Evolutionary conservation across 2,888 invertebrate genomes (phyloP).

Genomic region (Spisula subtruncata): DNA sequence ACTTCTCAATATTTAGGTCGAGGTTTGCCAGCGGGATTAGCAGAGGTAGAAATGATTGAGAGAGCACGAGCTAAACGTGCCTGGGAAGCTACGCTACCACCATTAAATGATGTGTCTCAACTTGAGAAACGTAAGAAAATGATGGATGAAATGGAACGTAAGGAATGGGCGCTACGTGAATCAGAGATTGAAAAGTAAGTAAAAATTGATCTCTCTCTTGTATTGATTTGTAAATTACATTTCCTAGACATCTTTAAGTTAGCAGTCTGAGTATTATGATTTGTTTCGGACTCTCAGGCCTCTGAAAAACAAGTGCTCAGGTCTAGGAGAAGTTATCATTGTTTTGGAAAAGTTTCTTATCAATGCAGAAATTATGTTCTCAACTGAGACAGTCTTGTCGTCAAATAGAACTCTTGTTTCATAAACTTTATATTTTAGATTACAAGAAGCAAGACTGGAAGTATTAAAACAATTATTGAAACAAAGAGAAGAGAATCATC

Average conservation of each 20-base stretch:
- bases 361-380: too few species aligned
- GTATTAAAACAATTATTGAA: slow-evolving; percentile 91
- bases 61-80: slow-evolving; percentile 91
- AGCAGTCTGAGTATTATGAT: too few species aligned
- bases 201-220: not conserved
- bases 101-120: slow-evolving; percentile 88
- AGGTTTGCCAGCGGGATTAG: slow-evolving; percentile 91
- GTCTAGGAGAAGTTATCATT: too few species aligned
- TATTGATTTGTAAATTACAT: not conserved
- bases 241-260: not conserved
- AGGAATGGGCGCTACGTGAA: slow-evolving; percentile 95
- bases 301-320: too few species aligned
- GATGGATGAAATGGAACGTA: slow-evolving; percentile 93
- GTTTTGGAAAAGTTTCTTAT: too few species aligned
- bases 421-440: slow-evolving; percentile 74
- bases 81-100: slow-evolving; percentile 90
- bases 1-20: slow-evolving; percentile 86
- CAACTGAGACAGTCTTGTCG: too few species aligned
- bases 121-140: slow-evolving; percentile 91
- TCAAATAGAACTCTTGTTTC: not conserved
- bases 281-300: too few species aligned
- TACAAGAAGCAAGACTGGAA: slow-evolving; percentile 88
- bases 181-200: slow-evolving; percentile 89
- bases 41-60: slow-evolving; percentile 91
- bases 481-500: slow-evolving; percentile 89